These are phyloP conservation scores for Intellagama lesueurii DNA, from an alignment of 2,797 vertebrate species.

Conservation along the genomic window DNA sequence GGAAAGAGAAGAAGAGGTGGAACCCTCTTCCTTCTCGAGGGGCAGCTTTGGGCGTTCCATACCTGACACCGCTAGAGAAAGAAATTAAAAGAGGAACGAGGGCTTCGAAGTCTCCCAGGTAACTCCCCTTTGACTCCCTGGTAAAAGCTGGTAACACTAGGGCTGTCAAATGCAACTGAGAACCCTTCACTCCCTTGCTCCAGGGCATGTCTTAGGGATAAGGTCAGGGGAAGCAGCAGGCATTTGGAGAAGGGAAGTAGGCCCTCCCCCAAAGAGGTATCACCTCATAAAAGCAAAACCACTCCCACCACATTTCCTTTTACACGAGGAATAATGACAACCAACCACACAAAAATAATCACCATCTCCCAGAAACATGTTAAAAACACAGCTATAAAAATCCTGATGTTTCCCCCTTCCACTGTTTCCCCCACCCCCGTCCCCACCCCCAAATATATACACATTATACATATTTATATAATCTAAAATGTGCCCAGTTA, in stretches of 20 bases:
- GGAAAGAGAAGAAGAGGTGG: background rate
- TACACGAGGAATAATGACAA: constrained; percentile 6
- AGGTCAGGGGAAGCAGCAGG: background rate
- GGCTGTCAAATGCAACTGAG: background rate
- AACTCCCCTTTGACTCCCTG: background rate
- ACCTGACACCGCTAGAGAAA: background rate
- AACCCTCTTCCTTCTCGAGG: background rate
- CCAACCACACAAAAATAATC: constrained; percentile 40
- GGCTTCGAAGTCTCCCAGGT: background rate
- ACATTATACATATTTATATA: constrained; percentile 78
- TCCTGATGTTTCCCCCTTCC: background rate
- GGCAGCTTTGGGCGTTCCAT: background rate
- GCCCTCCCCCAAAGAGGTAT: background rate
- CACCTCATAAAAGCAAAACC: constrained; percentile 3
- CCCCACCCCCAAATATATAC: constrained; percentile 68
- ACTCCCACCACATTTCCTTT: constrained; percentile 6
- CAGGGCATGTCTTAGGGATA: too few species aligned
- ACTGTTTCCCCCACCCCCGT: background rate
- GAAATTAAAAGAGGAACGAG: background rate
- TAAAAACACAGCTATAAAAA: constrained; percentile 45
- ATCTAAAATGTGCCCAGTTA: constrained; percentile 48
- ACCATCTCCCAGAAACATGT: constrained; percentile 39
- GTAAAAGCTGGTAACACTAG: background rate
- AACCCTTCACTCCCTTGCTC: background rate
- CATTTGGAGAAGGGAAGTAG: background rate